Conservation (phyloP, 2,888 invertebrate species). For the Apodemia mormo region DNA sequence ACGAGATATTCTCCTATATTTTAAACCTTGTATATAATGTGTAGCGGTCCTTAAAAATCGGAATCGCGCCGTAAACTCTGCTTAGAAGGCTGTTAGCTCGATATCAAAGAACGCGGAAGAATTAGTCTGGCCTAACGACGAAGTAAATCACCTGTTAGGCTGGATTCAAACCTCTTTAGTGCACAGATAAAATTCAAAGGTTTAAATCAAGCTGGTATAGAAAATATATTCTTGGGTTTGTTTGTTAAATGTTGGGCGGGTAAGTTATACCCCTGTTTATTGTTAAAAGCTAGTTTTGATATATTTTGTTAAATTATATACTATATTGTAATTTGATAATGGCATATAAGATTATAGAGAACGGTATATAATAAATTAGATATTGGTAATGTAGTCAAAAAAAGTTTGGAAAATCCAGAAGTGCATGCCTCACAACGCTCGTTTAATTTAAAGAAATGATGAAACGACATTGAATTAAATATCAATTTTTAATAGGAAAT, state of each 20-base stretch:
- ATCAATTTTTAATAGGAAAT: no score
- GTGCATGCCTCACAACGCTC: no score
- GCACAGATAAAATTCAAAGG: conserved; percentile 62
- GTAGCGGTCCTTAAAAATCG: conserved; percentile 51
- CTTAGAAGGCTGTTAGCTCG: conserved; percentile 55
- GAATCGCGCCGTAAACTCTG: conserved; percentile 76
- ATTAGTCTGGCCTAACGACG: conserved; percentile 70
- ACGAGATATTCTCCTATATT: no score
- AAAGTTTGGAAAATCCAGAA: no score
- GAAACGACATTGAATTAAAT: no score
- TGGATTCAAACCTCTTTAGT: conserved; percentile 51
- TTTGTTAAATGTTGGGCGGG: conserved; percentile 11
- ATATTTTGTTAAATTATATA: no score
- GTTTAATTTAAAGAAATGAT: no score
- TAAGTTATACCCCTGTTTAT: background rate
- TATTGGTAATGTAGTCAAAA: no score
- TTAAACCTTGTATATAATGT: background rate
- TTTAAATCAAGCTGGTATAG: conserved; percentile 54
- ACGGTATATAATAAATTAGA: no score
- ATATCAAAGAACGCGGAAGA: conserved; percentile 69
- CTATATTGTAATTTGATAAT: no score
- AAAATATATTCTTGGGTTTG: conserved; percentile 37
- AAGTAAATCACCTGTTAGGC: conserved; percentile 69
- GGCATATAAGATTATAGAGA: no score
- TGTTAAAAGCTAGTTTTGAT: background rate